Conservation (phyloP, 2,888 invertebrate species). For the Itoplectis maculator region DNA sequence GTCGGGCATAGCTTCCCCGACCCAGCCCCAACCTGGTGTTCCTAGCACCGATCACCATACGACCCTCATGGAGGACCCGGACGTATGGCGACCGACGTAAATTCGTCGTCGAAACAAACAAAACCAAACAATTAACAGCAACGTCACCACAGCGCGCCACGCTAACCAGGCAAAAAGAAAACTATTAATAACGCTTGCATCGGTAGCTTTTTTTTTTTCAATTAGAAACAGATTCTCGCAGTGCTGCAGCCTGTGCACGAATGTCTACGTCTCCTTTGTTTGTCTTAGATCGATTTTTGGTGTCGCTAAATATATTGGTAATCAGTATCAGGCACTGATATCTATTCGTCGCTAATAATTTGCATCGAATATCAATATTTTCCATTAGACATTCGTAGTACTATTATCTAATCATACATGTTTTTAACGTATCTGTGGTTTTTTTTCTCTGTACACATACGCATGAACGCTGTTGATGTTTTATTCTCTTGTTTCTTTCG, state of each 20-base stretch:
- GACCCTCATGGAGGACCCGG: slow-evolving; percentile 96
- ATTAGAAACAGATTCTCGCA: background rate
- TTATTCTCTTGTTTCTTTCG: background rate
- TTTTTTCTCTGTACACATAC: background rate
- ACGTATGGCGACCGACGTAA: slow-evolving; percentile 97
- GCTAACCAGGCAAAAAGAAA: slow-evolving; percentile 83
- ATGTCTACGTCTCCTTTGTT: background rate
- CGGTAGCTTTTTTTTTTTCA: slow-evolving; percentile 12
- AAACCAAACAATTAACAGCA: slow-evolving; percentile 65
- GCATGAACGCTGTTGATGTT: background rate
- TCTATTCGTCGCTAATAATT: background rate
- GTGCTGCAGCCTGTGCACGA: background rate
- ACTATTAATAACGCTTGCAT: slow-evolving; percentile 54
- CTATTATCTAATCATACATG: background rate
- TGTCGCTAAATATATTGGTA: background rate
- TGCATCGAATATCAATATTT: background rate
- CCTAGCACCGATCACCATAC: slow-evolving; percentile 90
- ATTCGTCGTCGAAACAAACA: slow-evolving; percentile 78
- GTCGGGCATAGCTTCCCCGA: slow-evolving; percentile 87
- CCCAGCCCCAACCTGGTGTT: slow-evolving; percentile 85
- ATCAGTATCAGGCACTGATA: background rate
- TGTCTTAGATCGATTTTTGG: background rate
- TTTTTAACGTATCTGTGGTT: background rate
- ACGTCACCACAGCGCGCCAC: slow-evolving; percentile 81
- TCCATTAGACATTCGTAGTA: background rate